Percentiles rank a stretch among this genome's conserved stretches.
These are phyloP conservation scores for Sesamia nonagrioides DNA, from an alignment of 1,140 invertebrate genomes.

Conservation along the genomic window DNA sequence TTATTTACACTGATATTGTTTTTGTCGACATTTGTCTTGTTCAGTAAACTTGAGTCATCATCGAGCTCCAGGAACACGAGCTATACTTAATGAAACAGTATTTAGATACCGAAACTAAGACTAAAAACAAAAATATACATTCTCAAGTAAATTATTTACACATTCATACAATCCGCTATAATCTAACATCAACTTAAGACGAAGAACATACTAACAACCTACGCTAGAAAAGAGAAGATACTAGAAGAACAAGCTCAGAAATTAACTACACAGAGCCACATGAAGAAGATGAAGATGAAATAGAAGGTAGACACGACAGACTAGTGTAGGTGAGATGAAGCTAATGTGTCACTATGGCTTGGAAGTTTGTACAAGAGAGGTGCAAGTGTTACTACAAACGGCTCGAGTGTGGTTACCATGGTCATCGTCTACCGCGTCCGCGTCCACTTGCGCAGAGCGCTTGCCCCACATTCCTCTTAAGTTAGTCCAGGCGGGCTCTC, in stretches of 20 bases:
- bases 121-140: neutral
- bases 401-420: conserved; percentile 68
- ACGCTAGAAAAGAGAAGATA: conserved; percentile 18
- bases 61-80: neutral
- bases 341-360: neutral
- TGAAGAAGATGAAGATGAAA: neutral
- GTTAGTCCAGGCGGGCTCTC: conserved; percentile 92
- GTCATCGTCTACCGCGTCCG: conserved; percentile 63
- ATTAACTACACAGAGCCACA: conserved; percentile 31
- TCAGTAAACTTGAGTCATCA: neutral
- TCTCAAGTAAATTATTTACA: conserved; percentile 9
- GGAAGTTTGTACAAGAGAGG: neutral
- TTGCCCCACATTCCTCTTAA: conserved; percentile 92
- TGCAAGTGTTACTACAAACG: neutral
- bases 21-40: neutral
- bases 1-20: neutral
- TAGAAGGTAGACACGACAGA: conserved; percentile 12
- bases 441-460: conserved; percentile 63
- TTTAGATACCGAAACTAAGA: neutral
- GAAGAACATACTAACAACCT: neutral
- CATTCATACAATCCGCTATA: neutral
- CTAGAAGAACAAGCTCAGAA: conserved; percentile 34
- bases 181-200: conserved; percentile 17
- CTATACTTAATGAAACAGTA: neutral
- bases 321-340: conserved; percentile 40